phyloP scores from a whole-genome alignment of 2,888 invertebrate genomes.

The Diplolepis rosae region DNA sequence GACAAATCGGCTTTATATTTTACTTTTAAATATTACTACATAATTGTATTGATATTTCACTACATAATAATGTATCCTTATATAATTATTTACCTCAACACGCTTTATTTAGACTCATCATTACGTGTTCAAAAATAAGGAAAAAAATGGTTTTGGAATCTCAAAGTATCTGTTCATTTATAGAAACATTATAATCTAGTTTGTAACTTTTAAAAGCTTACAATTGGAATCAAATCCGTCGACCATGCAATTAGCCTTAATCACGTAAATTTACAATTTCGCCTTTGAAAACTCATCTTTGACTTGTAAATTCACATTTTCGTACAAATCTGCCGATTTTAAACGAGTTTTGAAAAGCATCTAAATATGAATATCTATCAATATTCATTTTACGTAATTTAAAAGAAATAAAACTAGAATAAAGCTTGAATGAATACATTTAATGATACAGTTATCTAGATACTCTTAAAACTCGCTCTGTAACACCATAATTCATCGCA shows the following conservation, averaged over 20 bases:
- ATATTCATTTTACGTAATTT: neutral
- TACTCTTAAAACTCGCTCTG: neutral
- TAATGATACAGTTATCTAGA: conserved; percentile 1
- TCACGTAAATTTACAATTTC: neutral
- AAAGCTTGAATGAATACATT: neutral
- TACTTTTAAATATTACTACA: conserved; percentile 2
- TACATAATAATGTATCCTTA: conserved; percentile 24
- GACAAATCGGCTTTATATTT: neutral
- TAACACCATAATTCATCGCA: neutral
- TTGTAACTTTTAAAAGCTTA: conserved; percentile 16
- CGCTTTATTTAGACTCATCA: conserved; percentile 14
- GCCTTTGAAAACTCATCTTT: conserved; percentile 31
- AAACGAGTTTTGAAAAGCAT: conserved; percentile 32
- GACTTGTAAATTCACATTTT: conserved; percentile 21
- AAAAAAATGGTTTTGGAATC: neutral
- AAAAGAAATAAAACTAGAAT: neutral
- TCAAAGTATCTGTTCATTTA: neutral
- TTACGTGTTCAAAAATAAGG: neutral
- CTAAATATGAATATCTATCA: neutral
- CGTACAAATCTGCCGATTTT: conserved; percentile 1
- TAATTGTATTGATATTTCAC: neutral
- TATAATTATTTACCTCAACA: conserved; percentile 6
- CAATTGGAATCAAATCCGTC: neutral
- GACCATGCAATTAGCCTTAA: conserved; percentile 17
- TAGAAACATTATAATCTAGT: conserved; percentile 17